Conservation (phyloP, 2,888 invertebrate genomes). For the Creontiades dilutus region DNA sequence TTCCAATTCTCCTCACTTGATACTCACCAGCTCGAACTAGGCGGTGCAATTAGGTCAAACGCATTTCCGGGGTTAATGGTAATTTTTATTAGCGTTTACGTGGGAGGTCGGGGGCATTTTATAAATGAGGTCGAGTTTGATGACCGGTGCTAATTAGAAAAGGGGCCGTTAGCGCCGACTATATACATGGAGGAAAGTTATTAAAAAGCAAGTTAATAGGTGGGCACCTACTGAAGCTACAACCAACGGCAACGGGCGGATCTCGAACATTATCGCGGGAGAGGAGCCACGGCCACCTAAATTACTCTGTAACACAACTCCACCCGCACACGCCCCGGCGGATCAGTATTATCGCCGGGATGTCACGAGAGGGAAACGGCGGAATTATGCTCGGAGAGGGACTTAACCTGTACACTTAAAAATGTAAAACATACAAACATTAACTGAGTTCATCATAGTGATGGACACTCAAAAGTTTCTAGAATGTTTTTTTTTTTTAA, state of each 20-base stretch:
- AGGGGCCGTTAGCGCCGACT: neutral
- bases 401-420: no score
- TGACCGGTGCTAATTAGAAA: conserved; percentile 28
- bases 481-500: no score
- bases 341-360: neutral
- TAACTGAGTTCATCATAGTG: no score
- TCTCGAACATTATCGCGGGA: neutral
- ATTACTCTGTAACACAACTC: neutral
- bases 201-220: neutral
- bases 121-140: conserved; percentile 28
- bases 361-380: neutral
- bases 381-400: no score
- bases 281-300: neutral
- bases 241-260: neutral
- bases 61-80: neutral
- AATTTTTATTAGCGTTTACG: conserved; percentile 14
- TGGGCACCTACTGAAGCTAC: neutral
- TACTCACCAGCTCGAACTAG: neutral
- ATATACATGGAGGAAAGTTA: conserved; percentile 5
- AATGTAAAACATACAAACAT: no score
- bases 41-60: conserved; percentile 19
- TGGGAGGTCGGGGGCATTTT: neutral
- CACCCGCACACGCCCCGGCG: neutral
- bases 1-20: no score
- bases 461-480: no score